These are phyloP conservation scores for Nothocercus julius DNA, from an alignment of 2,113 vertebrate genomes.

Conservation along the genomic window DNA sequence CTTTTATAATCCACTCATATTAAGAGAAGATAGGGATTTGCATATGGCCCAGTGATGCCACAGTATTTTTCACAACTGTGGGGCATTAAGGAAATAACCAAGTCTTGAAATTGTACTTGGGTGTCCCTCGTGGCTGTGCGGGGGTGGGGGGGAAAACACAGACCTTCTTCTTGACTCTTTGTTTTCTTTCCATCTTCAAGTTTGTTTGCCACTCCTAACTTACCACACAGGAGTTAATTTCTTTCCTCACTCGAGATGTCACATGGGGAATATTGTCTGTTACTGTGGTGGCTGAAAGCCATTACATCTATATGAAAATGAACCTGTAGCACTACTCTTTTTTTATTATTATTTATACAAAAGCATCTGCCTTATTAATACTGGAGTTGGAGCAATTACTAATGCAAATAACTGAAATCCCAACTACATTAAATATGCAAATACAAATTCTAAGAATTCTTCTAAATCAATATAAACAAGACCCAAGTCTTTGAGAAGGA, in stretches of 20 bases:
- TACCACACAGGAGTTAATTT: conserved; percentile 66
- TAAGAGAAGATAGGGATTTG: background rate
- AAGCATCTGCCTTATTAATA: conserved; percentile 57
- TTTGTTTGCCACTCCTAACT: conserved; percentile 62
- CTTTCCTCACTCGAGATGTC: conserved; percentile 48
- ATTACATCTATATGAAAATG: conserved; percentile 64
- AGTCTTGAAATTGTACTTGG: conserved; percentile 32
- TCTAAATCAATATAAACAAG: conserved; percentile 49
- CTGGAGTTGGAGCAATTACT: background rate
- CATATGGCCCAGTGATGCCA: background rate
- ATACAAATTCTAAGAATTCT: conserved; percentile 11
- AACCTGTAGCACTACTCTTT: conserved; percentile 37
- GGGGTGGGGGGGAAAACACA: background rate
- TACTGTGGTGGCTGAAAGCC: conserved; percentile 48
- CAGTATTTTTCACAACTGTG: conserved; percentile 1
- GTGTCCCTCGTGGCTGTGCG: background rate
- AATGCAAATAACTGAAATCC: conserved; percentile 48
- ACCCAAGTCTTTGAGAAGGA: background rate
- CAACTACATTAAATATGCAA: conserved; percentile 59
- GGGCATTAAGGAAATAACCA: conserved; percentile 36
- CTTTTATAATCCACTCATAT: rapidly evolving
- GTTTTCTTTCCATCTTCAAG: conserved; percentile 68
- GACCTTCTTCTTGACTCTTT: conserved; percentile 19
- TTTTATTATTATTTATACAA: conserved; percentile 6
- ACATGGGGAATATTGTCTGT: conserved; percentile 63